Evolutionary conservation across 2,113 vertebrate genomes (phyloP).

Genomic region (Strix aluco): DNA sequence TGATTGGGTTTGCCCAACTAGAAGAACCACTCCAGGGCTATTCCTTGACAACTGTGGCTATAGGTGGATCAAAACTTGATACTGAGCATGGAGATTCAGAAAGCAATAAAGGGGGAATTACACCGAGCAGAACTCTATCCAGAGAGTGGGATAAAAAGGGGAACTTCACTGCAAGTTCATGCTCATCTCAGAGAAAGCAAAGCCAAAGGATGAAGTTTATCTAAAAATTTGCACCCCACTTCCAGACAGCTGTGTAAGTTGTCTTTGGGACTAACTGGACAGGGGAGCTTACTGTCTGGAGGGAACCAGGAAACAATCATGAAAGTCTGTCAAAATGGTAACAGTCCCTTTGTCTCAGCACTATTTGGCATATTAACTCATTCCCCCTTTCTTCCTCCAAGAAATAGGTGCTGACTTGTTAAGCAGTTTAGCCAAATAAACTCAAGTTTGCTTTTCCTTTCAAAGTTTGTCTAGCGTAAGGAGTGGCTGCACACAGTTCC

Average conservation of each 20-base stretch:
- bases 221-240: not conserved
- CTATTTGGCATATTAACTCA: not conserved
- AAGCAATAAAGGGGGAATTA: not conserved
- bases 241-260: not conserved
- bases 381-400: not conserved
- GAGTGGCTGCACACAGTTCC: constrained; percentile 16
- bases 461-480: constrained; percentile 21
- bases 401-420: not conserved
- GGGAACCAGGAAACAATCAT: not conserved
- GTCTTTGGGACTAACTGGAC: not conserved
- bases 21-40: not conserved
- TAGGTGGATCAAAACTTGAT: not conserved
- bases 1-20: not conserved
- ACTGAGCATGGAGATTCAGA: not conserved
- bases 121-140: not conserved
- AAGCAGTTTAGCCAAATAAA: constrained; percentile 36
- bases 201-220: not conserved
- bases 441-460: constrained; percentile 43
- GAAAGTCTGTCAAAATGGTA: not conserved
- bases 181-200: not conserved
- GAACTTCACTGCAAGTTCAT: not conserved
- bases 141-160: not conserved
- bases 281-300: not conserved
- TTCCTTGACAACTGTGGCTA: not conserved
- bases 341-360: not conserved